Percentiles rank a stretch among this genome's conserved stretches.
These are phyloP conservation scores for Dendrolimus kikuchii DNA, from an alignment of 1,140 invertebrate species.

Conservation along the genomic window DNA sequence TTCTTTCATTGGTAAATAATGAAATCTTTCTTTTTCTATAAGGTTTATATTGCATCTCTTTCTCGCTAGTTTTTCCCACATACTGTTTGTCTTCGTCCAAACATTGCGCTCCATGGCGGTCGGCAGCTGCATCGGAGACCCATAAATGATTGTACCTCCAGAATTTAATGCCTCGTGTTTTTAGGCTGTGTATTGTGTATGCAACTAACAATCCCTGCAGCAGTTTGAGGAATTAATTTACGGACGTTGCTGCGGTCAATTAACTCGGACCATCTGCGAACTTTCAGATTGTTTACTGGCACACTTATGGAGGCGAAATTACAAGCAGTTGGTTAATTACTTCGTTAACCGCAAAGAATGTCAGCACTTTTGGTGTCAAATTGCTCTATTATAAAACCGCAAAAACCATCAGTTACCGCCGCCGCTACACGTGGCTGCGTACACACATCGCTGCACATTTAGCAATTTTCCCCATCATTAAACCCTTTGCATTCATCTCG, in stretches of 20 bases:
- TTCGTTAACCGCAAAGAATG: slow-evolving; percentile 22
- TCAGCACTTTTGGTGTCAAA: slow-evolving; percentile 22
- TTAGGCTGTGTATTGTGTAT: slow-evolving; percentile 10
- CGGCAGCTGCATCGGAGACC: slow-evolving; percentile 64
- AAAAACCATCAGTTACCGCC: slow-evolving; percentile 28
- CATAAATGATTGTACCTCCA: slow-evolving; percentile 64
- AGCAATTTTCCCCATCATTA: slow-evolving; percentile 51
- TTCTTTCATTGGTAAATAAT: slow-evolving; percentile 32
- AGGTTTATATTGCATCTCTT: slow-evolving; percentile 51
- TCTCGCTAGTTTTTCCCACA: slow-evolving; percentile 45
- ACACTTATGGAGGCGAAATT: neutral
- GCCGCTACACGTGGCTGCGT: slow-evolving; percentile 45
- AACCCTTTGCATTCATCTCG: slow-evolving; percentile 38
- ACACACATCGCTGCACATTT: slow-evolving; percentile 42
- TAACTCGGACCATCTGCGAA: too few relatives aligned
- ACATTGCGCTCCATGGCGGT: slow-evolving; percentile 53
- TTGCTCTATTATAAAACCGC: slow-evolving; percentile 18
- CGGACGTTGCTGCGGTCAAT: too few relatives aligned
- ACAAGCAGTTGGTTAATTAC: slow-evolving; percentile 11
- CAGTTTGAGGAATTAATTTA: slow-evolving; percentile 2
- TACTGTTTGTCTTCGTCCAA: slow-evolving; percentile 64
- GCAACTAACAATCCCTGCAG: slow-evolving; percentile 6
- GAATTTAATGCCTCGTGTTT: slow-evolving; percentile 41
- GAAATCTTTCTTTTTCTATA: slow-evolving; percentile 53
- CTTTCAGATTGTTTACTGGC: too few relatives aligned